Base-by-base conservation (phyloP, 64 coral and sea anemone species). In the Dendrophyllia cribrosa region DNA sequence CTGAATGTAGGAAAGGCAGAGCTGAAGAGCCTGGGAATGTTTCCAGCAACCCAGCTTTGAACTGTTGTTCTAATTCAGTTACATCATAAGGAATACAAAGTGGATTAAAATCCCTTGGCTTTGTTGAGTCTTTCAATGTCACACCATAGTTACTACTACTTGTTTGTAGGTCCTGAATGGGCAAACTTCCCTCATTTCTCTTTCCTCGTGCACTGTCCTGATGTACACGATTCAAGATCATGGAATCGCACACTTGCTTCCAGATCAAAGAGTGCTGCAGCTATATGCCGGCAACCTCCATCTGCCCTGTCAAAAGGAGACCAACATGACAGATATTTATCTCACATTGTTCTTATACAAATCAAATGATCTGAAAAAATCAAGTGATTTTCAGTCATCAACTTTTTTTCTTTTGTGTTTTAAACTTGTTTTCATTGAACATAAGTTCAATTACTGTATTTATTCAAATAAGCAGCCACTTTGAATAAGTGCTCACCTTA, bases 251-350 rank as follows among this genome's bases (percentile, higher is more conserved):
- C 79, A 83, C 15, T 83, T 83, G 10, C 58, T 77, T 77, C 74
- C 15, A 46, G 12, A 65, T 83, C 79, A 83, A 83, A 83, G 43
- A 45, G 25, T 62, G 58, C 58, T 83, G 79, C 79, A 64, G 79
- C 79, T 67, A 83, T 49, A 13, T 65, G 79, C 1, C 26, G n/a
- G 45, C 79, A 64, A 63, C 79, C 79, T 64, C 12, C 58, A 65
- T 83, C 63, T 83, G 45, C 58, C 79, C 43, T 83, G n/a, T 45
- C 16, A 64, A 66, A 66, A 66, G 63, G 63, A 20, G 63, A 66
- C n/a, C 53, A 56, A 56, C 12, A 56, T 56, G 5, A 56, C 5
- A 56, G 12, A 56, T 56, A 56, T 56, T 7, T 66, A 66, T 66
- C 63, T 20, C 15, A 64, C 43, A 67, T 51, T 65, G n/a, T n/a